Conservation (phyloP, 2,113 vertebrate species). For the Turnix velox region DNA sequence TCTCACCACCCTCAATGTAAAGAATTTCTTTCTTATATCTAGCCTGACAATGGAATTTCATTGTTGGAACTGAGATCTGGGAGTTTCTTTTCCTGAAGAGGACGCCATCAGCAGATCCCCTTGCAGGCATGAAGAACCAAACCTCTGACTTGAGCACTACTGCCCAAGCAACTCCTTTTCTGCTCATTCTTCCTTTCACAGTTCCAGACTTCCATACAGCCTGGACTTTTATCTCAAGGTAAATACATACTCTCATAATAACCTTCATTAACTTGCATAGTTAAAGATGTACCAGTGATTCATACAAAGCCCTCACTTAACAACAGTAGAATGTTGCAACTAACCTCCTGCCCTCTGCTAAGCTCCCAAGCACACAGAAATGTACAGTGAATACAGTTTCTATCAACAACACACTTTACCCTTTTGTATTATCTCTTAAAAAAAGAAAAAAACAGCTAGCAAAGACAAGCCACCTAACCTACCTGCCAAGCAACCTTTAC, state of each 20-base stretch:
- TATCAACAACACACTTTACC: conserved; percentile 27
- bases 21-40: no score
- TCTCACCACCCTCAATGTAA: no score
- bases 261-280: background rate
- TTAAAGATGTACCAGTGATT: background rate
- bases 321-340: background rate
- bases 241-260: background rate
- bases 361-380: background rate
- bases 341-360: background rate
- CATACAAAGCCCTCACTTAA: background rate
- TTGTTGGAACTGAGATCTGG: background rate
- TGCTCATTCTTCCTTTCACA: background rate
- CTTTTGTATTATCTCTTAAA: background rate
- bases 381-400: background rate
- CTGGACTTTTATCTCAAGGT: background rate
- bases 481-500: background rate
- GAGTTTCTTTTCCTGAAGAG: background rate
- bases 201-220: background rate
- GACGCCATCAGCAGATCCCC: background rate
- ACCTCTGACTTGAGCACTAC: background rate
- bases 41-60: background rate
- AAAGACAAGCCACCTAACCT: background rate
- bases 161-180: background rate
- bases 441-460: background rate
- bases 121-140: background rate